Evolutionary conservation across 1,140 invertebrate species (phyloP).

Genomic region (Callitettix versicolor): DNA sequence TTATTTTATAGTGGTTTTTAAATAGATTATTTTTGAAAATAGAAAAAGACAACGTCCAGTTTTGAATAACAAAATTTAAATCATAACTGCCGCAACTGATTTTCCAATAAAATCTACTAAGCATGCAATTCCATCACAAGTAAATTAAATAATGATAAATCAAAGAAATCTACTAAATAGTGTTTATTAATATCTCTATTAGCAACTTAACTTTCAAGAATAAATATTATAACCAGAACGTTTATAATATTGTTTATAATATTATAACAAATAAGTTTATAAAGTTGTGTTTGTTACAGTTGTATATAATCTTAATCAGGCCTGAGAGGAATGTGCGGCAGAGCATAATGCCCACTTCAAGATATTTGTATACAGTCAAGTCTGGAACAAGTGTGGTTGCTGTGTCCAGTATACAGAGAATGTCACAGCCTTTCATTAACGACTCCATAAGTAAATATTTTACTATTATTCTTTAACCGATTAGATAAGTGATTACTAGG

Average conservation of each 20-base stretch:
- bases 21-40: background rate
- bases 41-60: too few relatives aligned
- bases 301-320: conserved; percentile 87
- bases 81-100: too few relatives aligned
- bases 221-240: background rate
- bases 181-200: background rate
- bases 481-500: too few relatives aligned
- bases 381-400: conserved; percentile 20
- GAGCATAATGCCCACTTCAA: conserved; percentile 65
- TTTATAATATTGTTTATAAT: background rate
- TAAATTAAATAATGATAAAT: too few relatives aligned
- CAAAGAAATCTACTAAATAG: background rate
- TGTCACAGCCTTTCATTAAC: conserved; percentile 2
- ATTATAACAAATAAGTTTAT: too few relatives aligned
- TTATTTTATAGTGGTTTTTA: background rate
- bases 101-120: too few relatives aligned
- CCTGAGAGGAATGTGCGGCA: conserved; percentile 87
- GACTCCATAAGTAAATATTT: too few relatives aligned
- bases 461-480: too few relatives aligned
- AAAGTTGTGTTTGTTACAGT: conserved; percentile 43
- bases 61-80: too few relatives aligned
- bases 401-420: conserved; percentile 16
- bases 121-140: too few relatives aligned
- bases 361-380: conserved; percentile 18
- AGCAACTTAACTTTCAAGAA: background rate